Base-by-base conservation (phyloP, 2,888 invertebrate species). In the Parthenolecanium corni region DNA sequence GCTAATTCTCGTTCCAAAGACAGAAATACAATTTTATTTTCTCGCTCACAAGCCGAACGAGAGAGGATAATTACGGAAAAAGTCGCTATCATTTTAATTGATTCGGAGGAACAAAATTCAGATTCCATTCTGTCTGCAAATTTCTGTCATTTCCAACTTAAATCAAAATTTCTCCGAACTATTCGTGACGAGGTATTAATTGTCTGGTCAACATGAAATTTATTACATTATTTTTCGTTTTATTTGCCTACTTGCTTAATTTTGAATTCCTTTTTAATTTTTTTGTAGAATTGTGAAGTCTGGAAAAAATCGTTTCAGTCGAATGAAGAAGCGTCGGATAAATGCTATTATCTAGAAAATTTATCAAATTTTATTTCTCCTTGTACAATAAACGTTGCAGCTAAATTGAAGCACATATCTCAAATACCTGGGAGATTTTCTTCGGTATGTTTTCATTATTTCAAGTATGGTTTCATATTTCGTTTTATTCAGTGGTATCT, bases 21-120 rank as follows among this genome's bases (percentile, higher is more conserved):
- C n/a, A n/a, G 16, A 11, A 67, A 70, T 31, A 73, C 74, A 31
- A 52, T 71, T 40, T 69, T 76, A 25, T 71, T 74, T 67, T 73
- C 68, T 38, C 71, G 75, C 58, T 71, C 73, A 1, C 66, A 71
- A 66, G 73, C 72, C 66, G 73, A 75, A 25, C 71, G 75, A 62
- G 73, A 75, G 56, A 70, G 72, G 21, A 70, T 76, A 23, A 69
- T 77, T 64, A 72, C 75, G 38, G 75, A 76, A 66, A 75, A 70
- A 70, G 74, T 76, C 64, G 75, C 75, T 11, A 73, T 73, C 58
- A 69, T 76, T 67, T 68, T 77, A 31, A 71, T 75, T 65, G 73
- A 71, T 9, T 23, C 25, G 20, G 49, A 51, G 51, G 36, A 2
- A 21, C 47, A 18, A 47, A 20, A 9, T 31, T 31, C 31, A 6